phyloP scores from a whole-genome alignment of 2,113 vertebrate species.

The Xiphophorus couchianus region DNA sequence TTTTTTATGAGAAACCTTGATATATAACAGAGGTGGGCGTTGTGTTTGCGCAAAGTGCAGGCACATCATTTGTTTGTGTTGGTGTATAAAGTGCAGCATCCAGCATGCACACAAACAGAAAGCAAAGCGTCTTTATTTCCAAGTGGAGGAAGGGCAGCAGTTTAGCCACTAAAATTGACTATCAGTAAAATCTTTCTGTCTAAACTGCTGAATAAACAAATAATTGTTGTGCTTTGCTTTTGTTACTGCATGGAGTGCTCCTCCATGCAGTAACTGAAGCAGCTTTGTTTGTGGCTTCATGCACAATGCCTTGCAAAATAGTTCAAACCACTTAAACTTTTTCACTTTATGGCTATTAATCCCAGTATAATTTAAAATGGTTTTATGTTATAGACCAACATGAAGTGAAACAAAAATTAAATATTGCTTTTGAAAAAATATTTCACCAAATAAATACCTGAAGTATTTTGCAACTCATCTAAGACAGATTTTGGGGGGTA shows the following conservation, averaged over 20 bases:
- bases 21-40: conserved; percentile 41
- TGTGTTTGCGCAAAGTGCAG: conserved; percentile 47
- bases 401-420: neutral
- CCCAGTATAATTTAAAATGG: neutral
- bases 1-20: conserved; percentile 33
- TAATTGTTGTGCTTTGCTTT: neutral
- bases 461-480: neutral
- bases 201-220: conserved; percentile 6
- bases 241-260: neutral
- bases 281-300: neutral
- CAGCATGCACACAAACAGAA: conserved; percentile 19
- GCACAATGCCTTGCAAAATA: neutral
- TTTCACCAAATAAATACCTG: neutral
- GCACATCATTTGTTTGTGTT: conserved; percentile 3
- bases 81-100: conserved; percentile 22
- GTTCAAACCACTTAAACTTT: neutral
- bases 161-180: neutral
- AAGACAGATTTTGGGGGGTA: neutral
- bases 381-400: neutral
- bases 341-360: neutral
- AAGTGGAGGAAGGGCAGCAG: conserved; percentile 9
- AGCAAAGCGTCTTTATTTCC: conserved; percentile 10
- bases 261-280: neutral
- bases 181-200: neutral
- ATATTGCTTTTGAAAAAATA: neutral